A percentile compares a stretch with the other conserved stretches of the same genome.
Evolutionary conservation across 1,140 invertebrate species (phyloP).

Genomic region (Brachionus rotundiformis): DNA sequence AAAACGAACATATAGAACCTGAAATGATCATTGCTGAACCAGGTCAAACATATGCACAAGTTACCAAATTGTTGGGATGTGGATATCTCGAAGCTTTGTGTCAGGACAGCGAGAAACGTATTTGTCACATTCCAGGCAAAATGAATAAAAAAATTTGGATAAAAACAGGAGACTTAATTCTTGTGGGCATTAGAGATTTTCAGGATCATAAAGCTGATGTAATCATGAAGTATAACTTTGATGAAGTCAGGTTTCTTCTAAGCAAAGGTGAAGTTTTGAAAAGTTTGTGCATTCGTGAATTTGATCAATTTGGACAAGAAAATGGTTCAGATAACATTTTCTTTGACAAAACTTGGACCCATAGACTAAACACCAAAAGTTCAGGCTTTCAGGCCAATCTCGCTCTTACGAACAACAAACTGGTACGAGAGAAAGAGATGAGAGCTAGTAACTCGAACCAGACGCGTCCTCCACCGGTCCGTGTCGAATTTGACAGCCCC

Average conservation of each 20-base stretch:
- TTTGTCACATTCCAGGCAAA: constrained; percentile 99
- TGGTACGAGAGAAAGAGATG: too few species aligned
- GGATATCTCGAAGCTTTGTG: constrained; percentile 97
- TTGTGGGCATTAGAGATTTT: constrained; percentile 91
- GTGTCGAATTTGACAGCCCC: too few species aligned
- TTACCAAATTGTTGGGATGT: constrained; percentile 99
- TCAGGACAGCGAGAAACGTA: constrained; percentile 94
- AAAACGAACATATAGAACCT: constrained; percentile 97
- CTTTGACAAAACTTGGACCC: neutral
- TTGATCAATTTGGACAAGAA: neutral
- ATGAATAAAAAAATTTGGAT: constrained; percentile 80
- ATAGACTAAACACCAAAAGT: too few species aligned
- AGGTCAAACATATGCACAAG: constrained; percentile 99
- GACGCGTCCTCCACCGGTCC: too few species aligned
- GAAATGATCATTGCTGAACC: constrained; percentile 98
- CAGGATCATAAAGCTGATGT: constrained; percentile 99
- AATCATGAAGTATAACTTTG: constrained; percentile 95
- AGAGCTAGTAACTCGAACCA: too few species aligned
- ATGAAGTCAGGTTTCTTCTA: constrained; percentile 93
- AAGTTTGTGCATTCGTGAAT: constrained; percentile 62
- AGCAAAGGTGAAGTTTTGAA: constrained; percentile 96
- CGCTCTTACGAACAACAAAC: too few species aligned
- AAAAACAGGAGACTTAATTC: constrained; percentile 94
- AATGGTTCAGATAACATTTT: neutral
- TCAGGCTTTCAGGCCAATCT: too few species aligned